These are phyloP conservation scores for Chionoecetes opilio DNA, from an alignment of 1,140 invertebrate species.

Conservation along the genomic window DNA sequence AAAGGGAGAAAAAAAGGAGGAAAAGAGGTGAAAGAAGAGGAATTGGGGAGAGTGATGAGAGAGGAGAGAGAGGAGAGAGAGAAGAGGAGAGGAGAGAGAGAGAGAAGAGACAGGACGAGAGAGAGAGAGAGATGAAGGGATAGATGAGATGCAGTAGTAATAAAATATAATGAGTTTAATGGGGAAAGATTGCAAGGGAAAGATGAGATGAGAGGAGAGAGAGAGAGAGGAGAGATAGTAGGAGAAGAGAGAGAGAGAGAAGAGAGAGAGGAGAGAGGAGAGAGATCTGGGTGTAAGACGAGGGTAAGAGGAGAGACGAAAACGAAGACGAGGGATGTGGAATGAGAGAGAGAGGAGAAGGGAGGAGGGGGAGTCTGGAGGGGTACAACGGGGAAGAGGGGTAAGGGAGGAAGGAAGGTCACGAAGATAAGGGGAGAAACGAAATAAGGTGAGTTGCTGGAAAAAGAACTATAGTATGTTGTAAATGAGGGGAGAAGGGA, in stretches of 20 bases:
- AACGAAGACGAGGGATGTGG: not conserved
- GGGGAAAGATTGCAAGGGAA: conserved; percentile 21
- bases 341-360: too few species aligned
- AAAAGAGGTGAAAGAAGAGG: not conserved
- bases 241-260: too few species aligned
- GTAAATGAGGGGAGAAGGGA: too few species aligned
- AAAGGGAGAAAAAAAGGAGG: conserved; percentile 32
- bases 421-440: not conserved
- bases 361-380: too few species aligned
- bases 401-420: not conserved
- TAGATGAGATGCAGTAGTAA: too few species aligned
- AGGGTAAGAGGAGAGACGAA: not conserved
- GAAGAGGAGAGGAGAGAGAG: conserved; percentile 2
- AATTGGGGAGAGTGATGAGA: conserved; percentile 37
- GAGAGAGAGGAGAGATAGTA: too few species aligned
- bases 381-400: not conserved
- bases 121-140: conserved; percentile 39
- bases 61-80: conserved; percentile 34
- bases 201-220: not conserved
- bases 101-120: conserved; percentile 7
- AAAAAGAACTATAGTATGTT: too few species aligned
- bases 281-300: not conserved
- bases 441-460: too few species aligned
- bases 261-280: not conserved
- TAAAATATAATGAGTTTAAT: too few species aligned